Evolutionary conservation across 1,140 invertebrate genomes (phyloP), one percentile per base, ranked within the genome.

Genomic region (Lucilia cuprina): DNA sequence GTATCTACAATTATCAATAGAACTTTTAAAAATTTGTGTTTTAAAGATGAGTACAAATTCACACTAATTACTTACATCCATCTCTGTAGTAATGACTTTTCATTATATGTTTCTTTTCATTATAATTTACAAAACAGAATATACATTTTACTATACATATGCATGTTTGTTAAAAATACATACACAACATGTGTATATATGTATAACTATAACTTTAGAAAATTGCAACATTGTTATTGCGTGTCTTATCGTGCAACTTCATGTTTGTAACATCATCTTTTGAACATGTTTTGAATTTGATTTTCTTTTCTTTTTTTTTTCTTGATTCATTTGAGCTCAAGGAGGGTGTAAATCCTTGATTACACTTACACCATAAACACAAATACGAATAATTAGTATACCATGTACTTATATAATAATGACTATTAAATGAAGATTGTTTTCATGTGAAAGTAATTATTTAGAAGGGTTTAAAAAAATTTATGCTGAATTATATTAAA

Each of bases 221-320:
- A 13, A 70, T 70, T 70, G 65, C 65, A 70, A 70, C 65, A 70
- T 70, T 70, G 65, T 70, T 70, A 70, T 70, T 70, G 65, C 65
- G 65, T 70, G 65, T 70, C 65, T 70, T 70, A 70, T 70, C 65
- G 65, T 60, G 55, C 21, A 70, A 70, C 19, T 70, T 70, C n/a
- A 70, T 70, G 65, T 70, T 70, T 70, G 35, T 17, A 70, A 70
- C 19, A 65, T 70, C 65, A 19, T 70, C 65, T 8, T 70, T 70
- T 70, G 5, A 70, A 70, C 65, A 70, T 70, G 65, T 70, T 70
- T 21, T 70, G n/a, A 2, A 5, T 60, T 12, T n/a, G 3, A 17
- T 41, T 60, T 60, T 60, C 55, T 60, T 60, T 60, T 60, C 14
- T 60, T 13, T 60, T 60, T 5, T 60, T 60, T 60, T 60, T 13